These are phyloP conservation scores for Mesitornis unicolor DNA, from an alignment of 2,113 vertebrate species.

Conservation along the genomic window DNA sequence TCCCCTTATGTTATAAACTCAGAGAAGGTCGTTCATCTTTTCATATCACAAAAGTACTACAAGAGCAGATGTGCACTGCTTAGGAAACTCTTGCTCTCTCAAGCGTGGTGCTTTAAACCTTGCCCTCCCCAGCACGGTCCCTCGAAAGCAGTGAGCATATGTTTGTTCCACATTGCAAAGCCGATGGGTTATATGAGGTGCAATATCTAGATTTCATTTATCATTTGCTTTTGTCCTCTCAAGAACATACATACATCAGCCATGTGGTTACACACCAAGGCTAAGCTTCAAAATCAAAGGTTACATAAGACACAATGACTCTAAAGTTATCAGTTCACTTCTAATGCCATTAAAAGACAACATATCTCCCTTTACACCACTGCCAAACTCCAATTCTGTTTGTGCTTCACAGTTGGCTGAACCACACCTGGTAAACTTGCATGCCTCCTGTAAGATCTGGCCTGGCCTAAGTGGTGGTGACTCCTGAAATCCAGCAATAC, in stretches of 20 bases:
- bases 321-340: not conserved
- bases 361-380: not conserved
- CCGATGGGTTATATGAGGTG: not conserved
- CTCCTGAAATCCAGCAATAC: not conserved
- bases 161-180: not conserved
- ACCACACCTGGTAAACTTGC: not conserved
- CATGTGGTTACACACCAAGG: not conserved
- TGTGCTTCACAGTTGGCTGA: not conserved
- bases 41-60: not conserved
- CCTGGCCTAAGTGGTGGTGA: not conserved
- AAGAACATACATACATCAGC: not conserved
- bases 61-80: not conserved
- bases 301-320: not conserved
- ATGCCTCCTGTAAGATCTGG: not conserved
- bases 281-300: not conserved
- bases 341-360: not conserved
- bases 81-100: not conserved
- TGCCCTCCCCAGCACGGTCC: rapidly evolving
- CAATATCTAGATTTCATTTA: not conserved
- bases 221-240: not conserved
- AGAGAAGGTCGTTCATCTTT: not conserved
- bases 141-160: not conserved
- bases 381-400: not conserved
- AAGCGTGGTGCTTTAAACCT: not conserved
- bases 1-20: not conserved